These are phyloP conservation scores for Papilio xuthus DNA, from an alignment of 1,140 invertebrate species.

Conservation along the genomic window DNA sequence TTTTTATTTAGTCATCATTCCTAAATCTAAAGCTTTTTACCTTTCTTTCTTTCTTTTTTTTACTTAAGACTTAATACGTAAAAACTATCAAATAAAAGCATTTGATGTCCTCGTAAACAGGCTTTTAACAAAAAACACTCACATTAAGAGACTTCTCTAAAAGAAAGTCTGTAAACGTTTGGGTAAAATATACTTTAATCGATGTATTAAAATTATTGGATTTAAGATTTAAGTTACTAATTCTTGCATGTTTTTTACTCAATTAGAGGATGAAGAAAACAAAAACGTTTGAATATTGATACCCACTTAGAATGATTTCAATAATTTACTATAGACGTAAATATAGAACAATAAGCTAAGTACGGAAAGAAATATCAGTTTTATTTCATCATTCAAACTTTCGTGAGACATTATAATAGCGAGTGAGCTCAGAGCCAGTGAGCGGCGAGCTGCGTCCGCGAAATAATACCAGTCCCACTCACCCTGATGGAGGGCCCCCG, in stretches of 20 bases:
- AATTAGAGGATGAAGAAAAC: neutral
- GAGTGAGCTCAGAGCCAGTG: no score
- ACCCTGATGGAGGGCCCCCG: no score
- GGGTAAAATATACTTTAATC: neutral
- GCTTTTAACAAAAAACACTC: conserved; percentile 10
- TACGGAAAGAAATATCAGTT: neutral
- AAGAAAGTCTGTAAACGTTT: neutral
- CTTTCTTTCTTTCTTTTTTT: no score
- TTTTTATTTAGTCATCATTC: neutral
- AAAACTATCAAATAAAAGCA: conserved; percentile 1
- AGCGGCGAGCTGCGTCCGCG: no score
- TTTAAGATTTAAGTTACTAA: neutral
- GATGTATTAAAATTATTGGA: neutral
- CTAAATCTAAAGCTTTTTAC: conserved; percentile 1
- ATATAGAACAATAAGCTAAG: no score
- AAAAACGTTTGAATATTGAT: neutral
- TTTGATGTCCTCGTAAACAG: conserved; percentile 14
- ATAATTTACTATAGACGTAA: no score
- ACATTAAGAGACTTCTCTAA: neutral
- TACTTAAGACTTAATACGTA: neutral
- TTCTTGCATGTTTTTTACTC: neutral
- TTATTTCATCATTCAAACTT: no score
- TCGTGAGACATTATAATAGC: no score
- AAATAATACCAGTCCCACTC: no score
- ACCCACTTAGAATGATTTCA: neutral